Conservation (phyloP, 2,113 vertebrate genomes). For the Anhinga anhinga region DNA sequence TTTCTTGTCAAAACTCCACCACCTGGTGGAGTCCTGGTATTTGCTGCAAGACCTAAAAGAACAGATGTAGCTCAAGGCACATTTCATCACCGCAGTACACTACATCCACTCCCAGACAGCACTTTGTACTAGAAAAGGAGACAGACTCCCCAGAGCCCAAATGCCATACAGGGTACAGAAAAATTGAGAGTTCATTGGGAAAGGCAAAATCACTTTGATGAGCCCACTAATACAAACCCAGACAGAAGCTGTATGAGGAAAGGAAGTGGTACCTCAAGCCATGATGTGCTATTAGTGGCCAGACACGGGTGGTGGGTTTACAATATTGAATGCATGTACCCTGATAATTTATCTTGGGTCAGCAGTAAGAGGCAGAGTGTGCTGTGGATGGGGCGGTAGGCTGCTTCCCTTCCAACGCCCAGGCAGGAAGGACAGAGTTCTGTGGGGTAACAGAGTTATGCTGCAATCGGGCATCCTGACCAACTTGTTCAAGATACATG, state of each 20-base stretch:
- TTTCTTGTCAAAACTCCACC: not conserved
- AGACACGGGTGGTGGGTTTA: not conserved
- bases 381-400: not conserved
- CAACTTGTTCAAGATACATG: not conserved
- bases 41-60: conserved; percentile 18
- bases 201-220: not conserved
- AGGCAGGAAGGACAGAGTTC: not conserved
- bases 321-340: not conserved
- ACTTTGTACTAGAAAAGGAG: not conserved
- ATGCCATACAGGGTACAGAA: not conserved
- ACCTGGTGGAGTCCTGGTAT: not conserved
- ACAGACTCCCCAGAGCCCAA: not conserved
- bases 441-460: not conserved
- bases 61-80: not conserved
- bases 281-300: not conserved
- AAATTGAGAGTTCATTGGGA: not conserved
- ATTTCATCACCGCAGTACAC: not conserved
- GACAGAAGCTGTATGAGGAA: not conserved
- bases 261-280: not conserved
- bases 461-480: not conserved
- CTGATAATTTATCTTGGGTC: not conserved
- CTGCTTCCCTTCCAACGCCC: not conserved
- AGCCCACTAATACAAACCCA: not conserved
- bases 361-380: not conserved
- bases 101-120: not conserved